phyloP scores from a whole-genome alignment of 1,140 invertebrate genomes.

The Phthorimaea operculella region DNA sequence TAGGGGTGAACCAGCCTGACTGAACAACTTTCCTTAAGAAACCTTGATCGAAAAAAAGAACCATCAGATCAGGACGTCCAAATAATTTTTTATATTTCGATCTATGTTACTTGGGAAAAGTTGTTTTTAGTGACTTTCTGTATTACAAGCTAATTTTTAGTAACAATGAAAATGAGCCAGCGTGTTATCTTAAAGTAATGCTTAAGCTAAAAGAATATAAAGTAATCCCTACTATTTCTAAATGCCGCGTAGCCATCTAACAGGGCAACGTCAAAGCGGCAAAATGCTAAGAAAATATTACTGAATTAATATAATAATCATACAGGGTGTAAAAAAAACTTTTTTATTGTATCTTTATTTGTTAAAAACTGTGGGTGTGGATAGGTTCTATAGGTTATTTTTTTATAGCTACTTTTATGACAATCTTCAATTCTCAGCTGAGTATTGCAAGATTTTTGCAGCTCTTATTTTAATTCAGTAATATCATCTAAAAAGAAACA shows the following conservation, averaged over 20 bases:
- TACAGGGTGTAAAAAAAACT: neutral
- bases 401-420: too few species aligned
- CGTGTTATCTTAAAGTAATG: conserved; percentile 20
- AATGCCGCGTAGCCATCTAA: neutral
- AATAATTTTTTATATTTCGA: too few species aligned
- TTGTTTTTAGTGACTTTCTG: too few species aligned
- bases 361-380: too few species aligned
- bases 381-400: too few species aligned
- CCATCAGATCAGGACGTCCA: too few species aligned
- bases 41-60: conserved; percentile 2
- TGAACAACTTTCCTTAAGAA: too few species aligned
- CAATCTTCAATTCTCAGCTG: too few species aligned
- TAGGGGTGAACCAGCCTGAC: too few species aligned
- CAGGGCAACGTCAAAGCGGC: neutral
- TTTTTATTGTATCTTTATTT: too few species aligned
- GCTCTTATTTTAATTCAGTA: neutral
- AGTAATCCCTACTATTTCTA: conserved; percentile 17
- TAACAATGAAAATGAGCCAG: conserved; percentile 32
- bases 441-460: neutral
- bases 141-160: too few species aligned
- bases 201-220: conserved; percentile 33
- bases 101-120: conserved; percentile 5
- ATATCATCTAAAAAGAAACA: neutral
- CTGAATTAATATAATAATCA: neutral
- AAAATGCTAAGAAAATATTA: neutral